Percentiles rank a stretch among this genome's conserved stretches.
phyloP scores from a whole-genome alignment of 2,797 vertebrate genomes.

The Urosaurus nigricauda region DNA sequence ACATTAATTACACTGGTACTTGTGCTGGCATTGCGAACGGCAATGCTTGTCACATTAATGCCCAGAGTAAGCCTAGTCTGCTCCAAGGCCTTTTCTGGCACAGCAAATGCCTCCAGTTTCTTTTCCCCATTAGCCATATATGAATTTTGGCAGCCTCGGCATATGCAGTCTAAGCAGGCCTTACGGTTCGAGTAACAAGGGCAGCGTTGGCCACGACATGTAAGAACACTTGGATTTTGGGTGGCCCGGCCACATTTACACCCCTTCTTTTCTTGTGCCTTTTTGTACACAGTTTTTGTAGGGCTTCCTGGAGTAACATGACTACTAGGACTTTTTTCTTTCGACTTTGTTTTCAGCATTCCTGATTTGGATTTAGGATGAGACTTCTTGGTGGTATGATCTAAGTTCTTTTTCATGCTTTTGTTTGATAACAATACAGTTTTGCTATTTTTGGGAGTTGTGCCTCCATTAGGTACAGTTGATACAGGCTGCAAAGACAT shows the following conservation, averaged over 20 bases:
- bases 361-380: constrained; percentile 94
- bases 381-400: constrained; percentile 94
- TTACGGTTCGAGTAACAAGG: constrained; percentile 99
- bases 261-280: constrained; percentile 98
- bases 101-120: constrained; percentile 99
- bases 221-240: constrained; percentile 99
- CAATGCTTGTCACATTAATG: constrained; percentile 99
- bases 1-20: constrained; percentile 92
- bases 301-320: constrained; percentile 93
- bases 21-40: constrained; percentile 88
- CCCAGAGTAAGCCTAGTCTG: constrained; percentile 98
- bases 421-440: constrained; percentile 91
- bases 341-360: constrained; percentile 91
- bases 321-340: constrained; percentile 89
- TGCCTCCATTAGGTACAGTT: constrained; percentile 92
- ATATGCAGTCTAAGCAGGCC: constrained; percentile 99
- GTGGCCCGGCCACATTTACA: constrained; percentile 99
- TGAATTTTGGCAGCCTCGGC: constrained; percentile 99
- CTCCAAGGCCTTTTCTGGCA: constrained; percentile 98
- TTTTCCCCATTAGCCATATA: constrained; percentile 99
- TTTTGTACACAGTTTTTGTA: constrained; percentile 98
- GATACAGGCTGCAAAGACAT: constrained; percentile 86
- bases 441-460: constrained; percentile 92
- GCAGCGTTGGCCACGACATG: constrained; percentile 98
- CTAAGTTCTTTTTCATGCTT: constrained; percentile 92